Evolutionary conservation across 2,113 vertebrate genomes (phyloP).

Genomic region (Numenius arquata): DNA sequence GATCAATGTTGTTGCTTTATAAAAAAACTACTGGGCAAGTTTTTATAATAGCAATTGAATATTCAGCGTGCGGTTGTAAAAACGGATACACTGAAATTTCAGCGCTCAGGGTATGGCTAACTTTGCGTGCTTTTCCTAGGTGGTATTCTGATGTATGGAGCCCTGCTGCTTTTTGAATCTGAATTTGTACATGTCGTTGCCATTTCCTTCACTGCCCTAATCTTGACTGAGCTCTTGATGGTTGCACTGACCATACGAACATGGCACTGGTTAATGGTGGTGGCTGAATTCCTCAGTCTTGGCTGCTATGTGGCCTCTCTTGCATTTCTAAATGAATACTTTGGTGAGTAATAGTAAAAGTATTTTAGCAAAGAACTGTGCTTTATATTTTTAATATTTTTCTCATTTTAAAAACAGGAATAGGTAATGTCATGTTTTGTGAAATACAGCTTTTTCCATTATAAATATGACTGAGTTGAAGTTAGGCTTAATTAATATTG

Average conservation of each 20-base stretch:
- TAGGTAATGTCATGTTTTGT: background rate
- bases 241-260: slow-evolving; percentile 93
- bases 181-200: slow-evolving; percentile 97
- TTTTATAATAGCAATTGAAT: background rate
- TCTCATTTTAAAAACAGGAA: background rate
- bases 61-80: background rate
- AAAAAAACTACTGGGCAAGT: background rate
- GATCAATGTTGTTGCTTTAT: background rate
- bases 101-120: background rate
- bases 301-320: slow-evolving; percentile 95
- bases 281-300: slow-evolving; percentile 94
- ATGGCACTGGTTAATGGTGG: slow-evolving; percentile 98
- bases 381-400: background rate
- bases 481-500: background rate
- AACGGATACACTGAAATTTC: background rate
- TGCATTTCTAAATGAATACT: slow-evolving; percentile 95
- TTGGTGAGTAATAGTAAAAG: slow-evolving; percentile 79
- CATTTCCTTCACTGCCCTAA: slow-evolving; percentile 96
- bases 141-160: slow-evolving; percentile 95
- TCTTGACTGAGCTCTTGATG: slow-evolving; percentile 97
- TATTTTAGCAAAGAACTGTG: background rate
- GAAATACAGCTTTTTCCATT: background rate
- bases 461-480: background rate
- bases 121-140: slow-evolving; percentile 72
- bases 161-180: slow-evolving; percentile 91